These are phyloP conservation scores for Panonychus citri DNA, from an alignment of 1,140 invertebrate species.

Conservation along the genomic window DNA sequence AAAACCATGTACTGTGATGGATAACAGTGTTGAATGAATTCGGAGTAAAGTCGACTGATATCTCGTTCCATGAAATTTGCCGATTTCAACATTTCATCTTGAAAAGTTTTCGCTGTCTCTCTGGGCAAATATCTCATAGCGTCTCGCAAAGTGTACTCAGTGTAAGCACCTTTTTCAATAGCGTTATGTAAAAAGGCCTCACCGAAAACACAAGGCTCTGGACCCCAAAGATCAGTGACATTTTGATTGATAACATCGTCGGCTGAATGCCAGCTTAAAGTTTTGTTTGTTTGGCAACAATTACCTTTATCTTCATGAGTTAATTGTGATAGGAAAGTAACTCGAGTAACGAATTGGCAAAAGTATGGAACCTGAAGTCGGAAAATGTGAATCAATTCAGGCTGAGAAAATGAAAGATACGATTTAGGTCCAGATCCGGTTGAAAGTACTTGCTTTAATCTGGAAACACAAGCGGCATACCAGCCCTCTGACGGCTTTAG, in stretches of 20 bases:
- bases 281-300: slow-evolving; percentile 4
- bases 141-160: slow-evolving; percentile 5
- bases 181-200: not conserved
- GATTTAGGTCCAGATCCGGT: not conserved
- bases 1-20: slow-evolving; percentile 9
- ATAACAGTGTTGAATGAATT: slow-evolving; percentile 11
- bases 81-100: slow-evolving; percentile 9
- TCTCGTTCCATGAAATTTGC: slow-evolving; percentile 8
- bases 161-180: slow-evolving; percentile 3
- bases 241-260: not conserved
- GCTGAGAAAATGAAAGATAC: slow-evolving; percentile 1
- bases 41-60: slow-evolving; percentile 8
- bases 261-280: not conserved
- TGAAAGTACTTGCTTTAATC: not conserved
- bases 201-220: slow-evolving; percentile 3
- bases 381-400: slow-evolving; percentile 8
- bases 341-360: slow-evolving; percentile 6
- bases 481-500: not conserved
- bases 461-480: not conserved
- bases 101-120: not conserved
- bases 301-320: not conserved
- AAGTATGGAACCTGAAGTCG: slow-evolving; percentile 9
- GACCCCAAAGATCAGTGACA: slow-evolving; percentile 4
- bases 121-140: slow-evolving; percentile 1
- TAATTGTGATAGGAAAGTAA: slow-evolving; percentile 5